These are phyloP conservation scores for Disparrhopalites patrizii DNA, from an alignment of 2,888 invertebrate species.

Conservation along the genomic window DNA sequence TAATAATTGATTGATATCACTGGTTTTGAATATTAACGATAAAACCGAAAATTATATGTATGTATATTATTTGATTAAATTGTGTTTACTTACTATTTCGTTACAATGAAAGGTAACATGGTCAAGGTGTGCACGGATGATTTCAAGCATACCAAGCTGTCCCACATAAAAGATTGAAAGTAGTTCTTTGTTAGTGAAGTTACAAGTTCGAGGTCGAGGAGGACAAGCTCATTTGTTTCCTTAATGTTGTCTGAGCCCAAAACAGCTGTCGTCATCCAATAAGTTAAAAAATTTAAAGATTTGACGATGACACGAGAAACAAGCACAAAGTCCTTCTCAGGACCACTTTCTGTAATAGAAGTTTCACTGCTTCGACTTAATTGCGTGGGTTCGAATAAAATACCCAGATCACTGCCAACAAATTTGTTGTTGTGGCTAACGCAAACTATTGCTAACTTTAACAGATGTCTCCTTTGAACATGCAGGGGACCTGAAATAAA, in stretches of 20 bases:
- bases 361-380: background rate
- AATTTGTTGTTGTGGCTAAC: conserved; percentile 20
- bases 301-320: conserved; percentile 10
- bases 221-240: conserved; percentile 8
- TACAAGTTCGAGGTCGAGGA: conserved; percentile 20
- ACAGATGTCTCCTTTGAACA: conserved; percentile 5
- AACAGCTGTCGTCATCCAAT: conserved; percentile 23
- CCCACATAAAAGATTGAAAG: conserved; percentile 9
- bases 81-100: conserved; percentile 16
- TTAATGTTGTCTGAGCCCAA: conserved; percentile 8
- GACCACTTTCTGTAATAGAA: background rate
- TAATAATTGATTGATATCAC: too few relatives aligned
- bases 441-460: conserved; percentile 18
- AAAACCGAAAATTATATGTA: too few relatives aligned
- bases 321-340: background rate
- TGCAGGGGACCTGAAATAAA: conserved; percentile 18
- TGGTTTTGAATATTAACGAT: too few relatives aligned
- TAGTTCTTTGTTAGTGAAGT: conserved; percentile 25
- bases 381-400: conserved; percentile 8
- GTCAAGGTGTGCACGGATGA: conserved; percentile 14
- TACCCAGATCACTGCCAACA: conserved; percentile 8
- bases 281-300: conserved; percentile 19
- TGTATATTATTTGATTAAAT: too few relatives aligned
- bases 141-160: conserved; percentile 14
- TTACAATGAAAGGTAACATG: conserved; percentile 11